A percentile compares a stretch with the other conserved stretches of the same genome.
These are phyloP conservation scores for Achatina immaculata DNA, from an alignment of 1,140 invertebrate species.

Conservation along the genomic window DNA sequence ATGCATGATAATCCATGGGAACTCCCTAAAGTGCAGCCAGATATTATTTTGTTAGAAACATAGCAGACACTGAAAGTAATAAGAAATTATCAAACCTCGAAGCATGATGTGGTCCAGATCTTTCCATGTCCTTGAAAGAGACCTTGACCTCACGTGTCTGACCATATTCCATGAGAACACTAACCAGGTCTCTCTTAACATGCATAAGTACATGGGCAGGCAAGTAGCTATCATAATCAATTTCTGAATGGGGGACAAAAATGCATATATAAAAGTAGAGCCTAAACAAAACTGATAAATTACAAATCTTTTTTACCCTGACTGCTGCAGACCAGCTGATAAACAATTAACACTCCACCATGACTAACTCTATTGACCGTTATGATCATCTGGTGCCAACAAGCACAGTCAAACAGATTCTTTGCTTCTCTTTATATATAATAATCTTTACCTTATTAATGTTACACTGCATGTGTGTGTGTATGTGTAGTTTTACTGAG, in stretches of 20 bases:
- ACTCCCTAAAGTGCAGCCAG: no score
- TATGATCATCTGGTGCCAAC: no score
- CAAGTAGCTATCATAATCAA: conserved; percentile 34
- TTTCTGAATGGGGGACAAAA: conserved; percentile 35
- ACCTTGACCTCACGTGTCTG: conserved; percentile 64
- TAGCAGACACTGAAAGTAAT: no score
- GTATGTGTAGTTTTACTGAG: no score
- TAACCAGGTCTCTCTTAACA: conserved; percentile 71
- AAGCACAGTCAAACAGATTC: no score
- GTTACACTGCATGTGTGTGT: no score
- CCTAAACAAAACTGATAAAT: not conserved
- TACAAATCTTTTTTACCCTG: not conserved
- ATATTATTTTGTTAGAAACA: no score
- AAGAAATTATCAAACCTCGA: conserved; percentile 40
- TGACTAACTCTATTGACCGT: no score
- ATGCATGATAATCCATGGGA: no score
- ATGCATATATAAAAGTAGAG: not conserved
- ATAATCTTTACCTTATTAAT: no score
- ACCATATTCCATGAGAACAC: conserved; percentile 73
- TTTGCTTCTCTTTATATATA: no score
- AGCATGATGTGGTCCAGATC: conserved; percentile 46
- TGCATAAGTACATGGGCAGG: conserved; percentile 38
- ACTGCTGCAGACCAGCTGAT: not conserved
- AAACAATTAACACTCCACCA: no score
- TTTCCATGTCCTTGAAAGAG: conserved; percentile 39